Evolutionary conservation across 2,888 invertebrate genomes (phyloP), one percentile per base, ranked within the genome.

Genomic region (Ephialtes manifestator): DNA sequence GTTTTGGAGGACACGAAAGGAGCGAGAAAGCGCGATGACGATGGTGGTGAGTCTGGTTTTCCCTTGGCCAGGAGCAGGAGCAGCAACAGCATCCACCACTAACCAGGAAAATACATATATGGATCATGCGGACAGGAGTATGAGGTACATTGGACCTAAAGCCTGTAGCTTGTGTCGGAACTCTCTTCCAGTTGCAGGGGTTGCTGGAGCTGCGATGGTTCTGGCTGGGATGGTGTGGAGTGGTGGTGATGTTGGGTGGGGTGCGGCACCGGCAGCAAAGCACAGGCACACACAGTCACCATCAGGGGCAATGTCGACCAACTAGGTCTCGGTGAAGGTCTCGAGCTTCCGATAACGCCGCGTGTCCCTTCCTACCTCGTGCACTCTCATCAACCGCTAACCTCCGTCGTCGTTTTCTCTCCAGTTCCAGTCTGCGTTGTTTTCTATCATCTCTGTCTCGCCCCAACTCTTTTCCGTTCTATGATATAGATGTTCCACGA

Each of bases 301-400:
- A 53, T 53, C 93, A 92, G 93, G 93, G 92, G 90, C 93, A 93
- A 93, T 93, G 93, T 92, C 93, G 93, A 92, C 83, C 91, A 92
- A 92, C 91, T 92, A 88, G 93, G 93, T 93, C 93, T 93, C 92
- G 93, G 92, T 92, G 93, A 93, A 93, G 93, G 93, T 92, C 92
- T 90, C 89, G 87, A 88, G 80, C 80, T 81, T 79, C 81, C 82
- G 70, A 84, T 77, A 72, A 72, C 68, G 77, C 81, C 87, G 72
- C 84, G 79, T 84, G 79, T 82, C 86, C 84, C 75, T 85, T 78
- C 83, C 81, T 60, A 71, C 78, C 67, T 58, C 68, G 77, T 68
- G 63, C 65, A 72, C 68, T 20, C 67, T 58, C 71, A 63, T 58
- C 71, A 63, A 48, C 2, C 46, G 35, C 35, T 46, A 58, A 63